Evolutionary conservation across 2,113 vertebrate genomes (phyloP), one percentile per base, ranked within the genome.

Genomic region (Scartelaos histophorus): DNA sequence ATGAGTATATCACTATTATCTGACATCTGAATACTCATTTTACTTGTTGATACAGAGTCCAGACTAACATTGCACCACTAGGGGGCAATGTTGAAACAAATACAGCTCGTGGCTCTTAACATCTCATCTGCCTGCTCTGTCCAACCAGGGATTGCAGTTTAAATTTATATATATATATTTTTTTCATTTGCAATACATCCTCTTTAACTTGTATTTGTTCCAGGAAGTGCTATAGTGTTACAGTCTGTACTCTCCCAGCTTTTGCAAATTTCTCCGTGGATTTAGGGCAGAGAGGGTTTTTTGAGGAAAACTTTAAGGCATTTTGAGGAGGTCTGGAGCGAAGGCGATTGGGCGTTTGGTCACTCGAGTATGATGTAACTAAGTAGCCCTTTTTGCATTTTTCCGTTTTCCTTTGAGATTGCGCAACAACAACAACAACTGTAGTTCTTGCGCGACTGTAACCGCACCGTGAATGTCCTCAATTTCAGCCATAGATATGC

Each of bases 41-140:
- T 29, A 29, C 29, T 29, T 29, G 29, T 29, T 29, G 29, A 29
- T 29, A 29, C 29, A 2, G 29, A 29, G 29, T 29, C 29, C 29
- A 29, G 29, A 29, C 29, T 29, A 29, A 2, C 22, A 38, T 56
- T 62, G 10, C 56, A 10, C 90, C 93, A 92, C 90, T 90, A 61
- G 93, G 85, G 88, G 92, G 92, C 93, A 92, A 88, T 94, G 85
- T 94, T 94, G 93, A 92, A 84, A 80, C 84, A 90, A 87, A 77
- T 46, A 89, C 79, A 54, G 69, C 9, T n/a, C 19, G 11, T 6
- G 17, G 34, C 57, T 54, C 49, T 4, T 17, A 64, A 66, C 58
- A 4, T 19, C 21, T 73, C 46, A 69, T 71, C 71, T 56, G 62
- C 56, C 56, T 65, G 25, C 35, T 54, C 19, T 72, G 70, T 76